Conservation (phyloP, 2,797 vertebrate genomes). For the Heteromormyrus szaboi region DNA sequence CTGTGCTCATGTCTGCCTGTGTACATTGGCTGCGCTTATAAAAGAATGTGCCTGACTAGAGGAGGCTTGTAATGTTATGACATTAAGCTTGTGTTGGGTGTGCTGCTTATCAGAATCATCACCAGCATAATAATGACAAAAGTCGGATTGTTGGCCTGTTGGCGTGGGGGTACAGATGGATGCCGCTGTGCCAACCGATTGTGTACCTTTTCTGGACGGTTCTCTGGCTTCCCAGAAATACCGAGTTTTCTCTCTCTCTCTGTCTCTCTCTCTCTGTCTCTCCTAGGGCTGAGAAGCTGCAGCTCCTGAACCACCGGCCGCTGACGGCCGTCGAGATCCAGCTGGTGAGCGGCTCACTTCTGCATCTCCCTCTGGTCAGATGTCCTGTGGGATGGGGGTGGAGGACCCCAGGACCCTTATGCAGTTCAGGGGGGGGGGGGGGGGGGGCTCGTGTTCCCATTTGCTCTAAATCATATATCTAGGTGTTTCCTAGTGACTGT, state of each 20-base stretch:
- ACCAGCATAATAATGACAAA: neutral
- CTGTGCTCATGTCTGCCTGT: constrained; percentile 23
- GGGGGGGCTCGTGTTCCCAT: too few relatives aligned
- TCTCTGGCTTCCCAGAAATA: neutral
- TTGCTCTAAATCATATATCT: too few relatives aligned
- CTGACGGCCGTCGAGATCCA: constrained; percentile 68
- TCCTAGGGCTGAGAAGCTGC: constrained; percentile 86
- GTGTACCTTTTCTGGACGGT: neutral
- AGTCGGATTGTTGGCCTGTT: too few relatives aligned
- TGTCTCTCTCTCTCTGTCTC: neutral
- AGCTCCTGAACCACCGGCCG: constrained; percentile 86
- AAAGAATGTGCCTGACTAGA: neutral
- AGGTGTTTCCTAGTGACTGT: too few relatives aligned
- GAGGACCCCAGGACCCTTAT: neutral
- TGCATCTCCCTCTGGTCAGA: neutral
- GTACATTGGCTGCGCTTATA: neutral
- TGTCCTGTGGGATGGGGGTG: neutral
- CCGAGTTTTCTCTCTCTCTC: neutral
- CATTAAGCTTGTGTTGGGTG: neutral
- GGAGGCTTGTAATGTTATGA: neutral
- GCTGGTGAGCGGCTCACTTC: constrained; percentile 54
- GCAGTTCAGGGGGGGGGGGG: too few relatives aligned
- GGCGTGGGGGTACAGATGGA: neutral
- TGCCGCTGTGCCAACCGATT: neutral
- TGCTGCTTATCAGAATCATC: neutral